Conservation (phyloP, 2,797 vertebrate genomes). For the Danio aesculapii region DNA sequence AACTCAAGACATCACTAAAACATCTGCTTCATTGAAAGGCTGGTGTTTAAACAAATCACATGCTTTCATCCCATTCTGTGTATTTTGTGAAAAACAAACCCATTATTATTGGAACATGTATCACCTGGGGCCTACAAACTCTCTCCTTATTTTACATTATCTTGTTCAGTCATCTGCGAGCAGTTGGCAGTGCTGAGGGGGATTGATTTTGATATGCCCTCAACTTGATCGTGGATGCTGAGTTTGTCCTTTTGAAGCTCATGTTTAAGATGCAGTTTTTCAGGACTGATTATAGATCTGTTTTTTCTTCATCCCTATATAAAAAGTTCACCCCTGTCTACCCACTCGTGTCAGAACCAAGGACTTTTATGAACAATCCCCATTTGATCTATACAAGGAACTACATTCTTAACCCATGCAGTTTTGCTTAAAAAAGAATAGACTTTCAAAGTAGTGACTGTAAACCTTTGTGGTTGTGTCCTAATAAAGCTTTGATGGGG, state of each 20-base stretch:
- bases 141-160: slow-evolving; percentile 15
- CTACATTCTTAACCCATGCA: not conserved
- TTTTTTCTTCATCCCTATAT: slow-evolving; percentile 2
- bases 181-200: slow-evolving; percentile 1
- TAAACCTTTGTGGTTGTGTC: not conserved
- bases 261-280: slow-evolving; percentile 21
- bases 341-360: slow-evolving; percentile 38
- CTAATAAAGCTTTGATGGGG: slow-evolving; percentile 11
- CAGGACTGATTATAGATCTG: slow-evolving; percentile 16
- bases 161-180: slow-evolving; percentile 22
- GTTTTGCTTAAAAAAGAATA: not conserved
- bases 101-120: slow-evolving; percentile 21
- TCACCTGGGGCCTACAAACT: slow-evolving; percentile 6
- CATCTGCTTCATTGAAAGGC: not conserved
- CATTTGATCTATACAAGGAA: slow-evolving; percentile 27
- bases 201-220: slow-evolving; percentile 19
- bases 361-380: slow-evolving; percentile 7
- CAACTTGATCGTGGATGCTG: not conserved
- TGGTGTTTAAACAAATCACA: not conserved
- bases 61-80: not conserved
- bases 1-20: not conserved
- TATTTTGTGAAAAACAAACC: not conserved
- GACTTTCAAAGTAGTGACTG: not conserved
- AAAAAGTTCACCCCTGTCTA: slow-evolving; percentile 9
- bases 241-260: slow-evolving; percentile 29